phyloP scores from a whole-genome alignment of 2,888 invertebrate genomes.

The Blomia tropicalis region DNA sequence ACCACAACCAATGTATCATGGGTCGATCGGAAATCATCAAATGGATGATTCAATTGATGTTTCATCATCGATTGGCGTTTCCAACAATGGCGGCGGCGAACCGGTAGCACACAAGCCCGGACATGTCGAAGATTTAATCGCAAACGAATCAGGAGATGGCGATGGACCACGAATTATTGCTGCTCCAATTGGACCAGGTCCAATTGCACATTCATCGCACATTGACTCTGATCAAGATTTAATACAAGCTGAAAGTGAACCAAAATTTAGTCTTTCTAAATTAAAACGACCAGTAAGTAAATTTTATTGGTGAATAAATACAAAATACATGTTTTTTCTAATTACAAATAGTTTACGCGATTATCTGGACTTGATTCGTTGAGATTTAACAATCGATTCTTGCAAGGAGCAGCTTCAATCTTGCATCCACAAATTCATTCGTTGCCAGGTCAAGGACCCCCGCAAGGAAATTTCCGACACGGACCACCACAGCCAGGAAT shows the following conservation, averaged over 20 bases:
- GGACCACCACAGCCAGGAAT: background rate
- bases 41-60: slow-evolving; percentile 11
- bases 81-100: background rate
- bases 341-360: background rate
- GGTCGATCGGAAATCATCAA: too few species aligned
- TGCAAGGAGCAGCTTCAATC: background rate
- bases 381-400: slow-evolving; percentile 4
- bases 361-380: background rate
- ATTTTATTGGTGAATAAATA: too few species aligned
- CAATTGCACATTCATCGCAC: background rate
- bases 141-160: slow-evolving; percentile 6
- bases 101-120: background rate
- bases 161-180: background rate
- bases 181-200: background rate
- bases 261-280: slow-evolving; percentile 11
- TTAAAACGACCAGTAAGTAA: slow-evolving; percentile 11
- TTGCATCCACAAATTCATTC: too few species aligned
- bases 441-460: too few species aligned
- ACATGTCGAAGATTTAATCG: slow-evolving; percentile 1
- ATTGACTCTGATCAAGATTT: slow-evolving; percentile 1
- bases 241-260: background rate
- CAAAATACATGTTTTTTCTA: background rate
- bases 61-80: background rate
- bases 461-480: too few species aligned
- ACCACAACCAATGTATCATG: too few species aligned